These are phyloP conservation scores for Lagocephalus sceleratus DNA, from an alignment of 2,797 vertebrate genomes.

Conservation along the genomic window DNA sequence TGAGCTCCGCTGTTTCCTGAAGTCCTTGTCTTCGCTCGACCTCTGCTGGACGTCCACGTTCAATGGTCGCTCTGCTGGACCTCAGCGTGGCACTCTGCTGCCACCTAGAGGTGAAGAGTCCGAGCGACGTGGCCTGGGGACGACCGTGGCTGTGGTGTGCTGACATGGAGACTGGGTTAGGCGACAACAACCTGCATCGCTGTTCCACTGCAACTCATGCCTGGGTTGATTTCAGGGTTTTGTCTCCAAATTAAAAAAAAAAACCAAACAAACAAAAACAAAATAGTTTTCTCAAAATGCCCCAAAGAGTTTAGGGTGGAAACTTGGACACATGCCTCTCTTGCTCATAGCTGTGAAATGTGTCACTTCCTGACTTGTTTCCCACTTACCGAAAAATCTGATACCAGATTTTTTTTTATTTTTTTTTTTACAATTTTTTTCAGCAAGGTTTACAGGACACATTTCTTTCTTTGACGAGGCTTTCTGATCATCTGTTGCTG, in stretches of 20 bases:
- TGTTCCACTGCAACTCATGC: no score
- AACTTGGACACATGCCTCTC: slow-evolving; percentile 3
- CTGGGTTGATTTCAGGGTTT: neutral
- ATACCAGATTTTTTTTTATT: slow-evolving; percentile 9
- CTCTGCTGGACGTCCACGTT: no score
- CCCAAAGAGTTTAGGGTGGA: slow-evolving; percentile 5
- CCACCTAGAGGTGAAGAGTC: slow-evolving; percentile 34
- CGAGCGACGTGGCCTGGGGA: slow-evolving; percentile 6
- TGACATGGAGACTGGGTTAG: no score
- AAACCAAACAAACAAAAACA: no score
- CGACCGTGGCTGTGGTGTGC: neutral
- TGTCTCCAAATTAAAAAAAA: neutral
- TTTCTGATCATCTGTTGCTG: neutral
- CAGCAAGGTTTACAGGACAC: slow-evolving; percentile 23
- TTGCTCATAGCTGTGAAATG: slow-evolving; percentile 12
- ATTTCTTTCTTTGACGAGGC: slow-evolving; percentile 33
- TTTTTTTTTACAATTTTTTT: no score
- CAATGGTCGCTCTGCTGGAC: no score
- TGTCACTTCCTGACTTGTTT: slow-evolving; percentile 16
- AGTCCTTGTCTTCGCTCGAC: no score
- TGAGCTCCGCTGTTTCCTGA: no score
- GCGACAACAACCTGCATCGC: neutral
- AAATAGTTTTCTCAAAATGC: slow-evolving; percentile 8
- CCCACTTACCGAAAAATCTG: slow-evolving; percentile 9
- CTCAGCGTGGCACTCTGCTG: slow-evolving; percentile 7